These are phyloP conservation scores for Ianthella basta DNA, from an alignment of 37 sponge, comb jelly and placozoan genomes.

Conservation along the genomic window DNA sequence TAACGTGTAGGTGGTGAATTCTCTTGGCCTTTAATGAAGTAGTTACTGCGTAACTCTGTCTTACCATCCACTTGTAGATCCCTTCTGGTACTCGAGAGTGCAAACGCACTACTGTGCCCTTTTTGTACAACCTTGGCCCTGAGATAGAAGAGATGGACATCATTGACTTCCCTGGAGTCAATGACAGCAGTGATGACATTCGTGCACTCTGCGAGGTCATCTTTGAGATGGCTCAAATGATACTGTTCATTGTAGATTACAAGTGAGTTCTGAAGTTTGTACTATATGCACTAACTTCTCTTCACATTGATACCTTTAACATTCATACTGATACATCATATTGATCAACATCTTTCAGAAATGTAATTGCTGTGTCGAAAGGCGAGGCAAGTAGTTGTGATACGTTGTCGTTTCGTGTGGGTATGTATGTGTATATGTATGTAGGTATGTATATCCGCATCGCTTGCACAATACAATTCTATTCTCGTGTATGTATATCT, in stretches of 20 bases:
- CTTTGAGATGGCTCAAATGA: constrained; percentile 32
- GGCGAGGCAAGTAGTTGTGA: no score
- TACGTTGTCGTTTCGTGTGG: no score
- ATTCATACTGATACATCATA: no score
- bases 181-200: constrained; percentile 46
- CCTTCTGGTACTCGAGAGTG: constrained; percentile 36
- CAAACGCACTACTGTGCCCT: constrained; percentile 52
- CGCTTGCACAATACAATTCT: no score
- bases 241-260: constrained; percentile 51
- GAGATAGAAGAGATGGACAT: constrained; percentile 43
- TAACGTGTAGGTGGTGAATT: not conserved
- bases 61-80: constrained; percentile 27
- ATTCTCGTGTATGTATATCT: no score
- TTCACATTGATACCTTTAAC: not conserved
- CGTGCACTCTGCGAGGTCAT: constrained; percentile 17
- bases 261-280: constrained; percentile 30
- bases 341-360: no score
- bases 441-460: no score
- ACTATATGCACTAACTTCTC: not conserved
- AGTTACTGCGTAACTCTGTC: not conserved
- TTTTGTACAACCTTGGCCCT: constrained; percentile 54
- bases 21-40: not conserved
- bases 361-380: no score
- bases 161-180: constrained; percentile 61
- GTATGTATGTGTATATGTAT: no score